These are phyloP conservation scores for Sapayoa aenigma DNA, from an alignment of 2,113 vertebrate species.

Conservation along the genomic window DNA sequence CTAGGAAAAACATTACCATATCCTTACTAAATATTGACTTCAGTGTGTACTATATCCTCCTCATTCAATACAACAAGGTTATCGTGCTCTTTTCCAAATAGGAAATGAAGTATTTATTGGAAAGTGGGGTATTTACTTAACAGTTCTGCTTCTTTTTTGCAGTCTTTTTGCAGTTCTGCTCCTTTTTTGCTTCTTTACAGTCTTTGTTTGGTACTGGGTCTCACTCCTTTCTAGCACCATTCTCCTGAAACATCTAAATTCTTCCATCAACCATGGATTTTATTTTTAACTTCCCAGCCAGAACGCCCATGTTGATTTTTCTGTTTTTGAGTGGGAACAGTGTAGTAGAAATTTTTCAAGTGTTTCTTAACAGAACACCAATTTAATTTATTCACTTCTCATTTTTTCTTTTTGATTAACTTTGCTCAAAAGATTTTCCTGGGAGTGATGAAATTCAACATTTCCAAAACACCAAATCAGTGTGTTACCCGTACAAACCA, in stretches of 20 bases:
- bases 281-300: neutral
- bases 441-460: neutral
- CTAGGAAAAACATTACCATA: neutral
- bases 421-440: neutral
- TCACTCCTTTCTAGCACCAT: neutral
- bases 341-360: neutral
- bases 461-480: neutral
- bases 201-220: neutral
- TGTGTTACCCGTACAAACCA: neutral
- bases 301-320: neutral
- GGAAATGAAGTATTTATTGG: neutral
- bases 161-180: neutral
- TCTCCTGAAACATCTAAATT: neutral
- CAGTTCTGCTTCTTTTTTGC: neutral
- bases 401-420: neutral
- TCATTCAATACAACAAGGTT: neutral
- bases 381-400: neutral
- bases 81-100: neutral
- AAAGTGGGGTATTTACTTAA: neutral
- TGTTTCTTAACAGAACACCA: neutral
- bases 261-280: neutral
- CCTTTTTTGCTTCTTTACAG: neutral
- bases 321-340: neutral
- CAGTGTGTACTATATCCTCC: neutral
- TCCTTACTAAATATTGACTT: neutral